Evolutionary conservation across 2,888 invertebrate genomes (phyloP), one percentile per base, ranked within the genome.

Genomic region (Drosophila engyochracea): DNA sequence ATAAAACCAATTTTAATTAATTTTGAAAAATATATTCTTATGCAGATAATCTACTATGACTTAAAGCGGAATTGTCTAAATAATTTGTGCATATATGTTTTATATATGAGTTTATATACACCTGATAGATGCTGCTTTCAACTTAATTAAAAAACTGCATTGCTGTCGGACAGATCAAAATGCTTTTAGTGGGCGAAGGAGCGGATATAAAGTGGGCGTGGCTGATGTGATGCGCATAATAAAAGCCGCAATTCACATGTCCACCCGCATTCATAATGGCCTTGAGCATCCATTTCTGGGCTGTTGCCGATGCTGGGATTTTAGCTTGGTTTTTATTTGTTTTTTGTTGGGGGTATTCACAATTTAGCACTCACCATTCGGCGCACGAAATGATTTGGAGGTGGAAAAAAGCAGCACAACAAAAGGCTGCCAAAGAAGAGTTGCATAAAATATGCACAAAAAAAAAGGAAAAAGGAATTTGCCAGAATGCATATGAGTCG

Each of bases 231-330:
- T 53, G 67, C 57, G 79, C 62, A 58, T 75, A 66, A 70, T 70
- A 76, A 79, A 76, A 71, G 37, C 66, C 64, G 47, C 83, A 73
- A 79, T 76, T 76, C 65, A 65, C 79, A 74, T 72, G 68, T 84
- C 59, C 79, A 30, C 53, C 62, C 59, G 58, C 64, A 76, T 80
- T 67, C 54, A 54, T 57, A 53, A 64, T 61, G 61, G 58, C 78
- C 78, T 68, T 80, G 63, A 76, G 80, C 28, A 49, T 52, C 41
- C 25, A 57, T 12, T 22, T 65, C 31, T 44, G 62, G 62, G 61
- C 31, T 61, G 28, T 16, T 52, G 61, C 31, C 64, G 31, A 22
- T 52, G 61, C 54, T 47, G 14, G 16, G 51, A 47, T 37, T 67
- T 33, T 28, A 62, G 72, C 22, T 52, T 51, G 25, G 19, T 25